phyloP scores from a whole-genome alignment of 2,113 vertebrate genomes.

The Odocoileus hemionus region DNA sequence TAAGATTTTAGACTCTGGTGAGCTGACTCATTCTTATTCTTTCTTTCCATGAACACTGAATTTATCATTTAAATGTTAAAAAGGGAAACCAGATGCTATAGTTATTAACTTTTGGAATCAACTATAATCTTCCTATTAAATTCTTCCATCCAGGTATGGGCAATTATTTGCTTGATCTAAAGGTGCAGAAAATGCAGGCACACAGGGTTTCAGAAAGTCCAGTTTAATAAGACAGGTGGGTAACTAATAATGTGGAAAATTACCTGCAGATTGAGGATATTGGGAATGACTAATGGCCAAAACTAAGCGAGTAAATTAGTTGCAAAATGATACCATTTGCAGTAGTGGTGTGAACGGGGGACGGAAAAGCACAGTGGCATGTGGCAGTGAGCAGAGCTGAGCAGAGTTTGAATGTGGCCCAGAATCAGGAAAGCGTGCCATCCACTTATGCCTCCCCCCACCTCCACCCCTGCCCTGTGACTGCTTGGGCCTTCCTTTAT shows the following conservation, averaged over 20 bases:
- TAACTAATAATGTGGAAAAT: constrained; percentile 92
- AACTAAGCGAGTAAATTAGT: constrained; percentile 88
- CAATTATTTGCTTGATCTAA: constrained; percentile 87
- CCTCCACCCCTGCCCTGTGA: neutral
- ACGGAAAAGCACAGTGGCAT: constrained; percentile 83
- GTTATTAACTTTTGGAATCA: constrained; percentile 87
- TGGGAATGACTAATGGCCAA: constrained; percentile 90
- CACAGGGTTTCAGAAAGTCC: constrained; percentile 85
- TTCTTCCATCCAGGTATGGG: constrained; percentile 83
- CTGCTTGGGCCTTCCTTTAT: neutral
- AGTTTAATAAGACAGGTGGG: constrained; percentile 90
- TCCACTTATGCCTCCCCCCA: constrained; percentile 17
- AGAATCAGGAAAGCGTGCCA: constrained; percentile 74
- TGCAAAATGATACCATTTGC: constrained; percentile 89
- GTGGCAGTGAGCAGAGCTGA: constrained; percentile 77
- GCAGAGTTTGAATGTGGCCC: constrained; percentile 76
- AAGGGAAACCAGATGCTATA: constrained; percentile 86
- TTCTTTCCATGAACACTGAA: constrained; percentile 47
- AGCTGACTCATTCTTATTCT: constrained; percentile 64
- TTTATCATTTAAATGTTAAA: constrained; percentile 81
- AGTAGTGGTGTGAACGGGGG: constrained; percentile 79
- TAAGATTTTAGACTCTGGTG: constrained; percentile 68
- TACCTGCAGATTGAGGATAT: constrained; percentile 89
- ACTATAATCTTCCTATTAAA: constrained; percentile 87
- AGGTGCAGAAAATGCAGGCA: constrained; percentile 84